Evolutionary conservation across 2,888 invertebrate genomes (phyloP).

Genomic region (Clivina fossor): DNA sequence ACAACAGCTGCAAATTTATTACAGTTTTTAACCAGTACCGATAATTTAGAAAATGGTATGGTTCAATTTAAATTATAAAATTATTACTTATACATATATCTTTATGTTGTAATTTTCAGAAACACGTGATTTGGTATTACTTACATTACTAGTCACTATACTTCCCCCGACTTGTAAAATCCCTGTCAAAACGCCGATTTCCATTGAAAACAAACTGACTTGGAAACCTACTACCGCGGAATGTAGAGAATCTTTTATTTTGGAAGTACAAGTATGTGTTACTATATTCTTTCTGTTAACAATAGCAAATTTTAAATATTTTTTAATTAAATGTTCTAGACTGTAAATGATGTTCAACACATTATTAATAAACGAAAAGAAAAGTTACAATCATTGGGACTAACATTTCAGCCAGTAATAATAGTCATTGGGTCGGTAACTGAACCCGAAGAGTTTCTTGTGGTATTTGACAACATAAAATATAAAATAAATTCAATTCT

Average conservation of each 20-base stretch:
- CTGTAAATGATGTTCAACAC: not conserved
- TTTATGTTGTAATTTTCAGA: not conserved
- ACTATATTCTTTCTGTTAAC: too few species aligned
- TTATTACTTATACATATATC: not conserved
- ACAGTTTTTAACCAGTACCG: not conserved
- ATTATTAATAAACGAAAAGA: not conserved
- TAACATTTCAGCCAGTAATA: constrained; percentile 5
- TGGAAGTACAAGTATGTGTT: constrained; percentile 1
- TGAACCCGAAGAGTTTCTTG: not conserved
- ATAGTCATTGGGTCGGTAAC: not conserved
- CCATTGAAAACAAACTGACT: not conserved
- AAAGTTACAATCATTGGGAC: constrained; percentile 2
- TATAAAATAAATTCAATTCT: constrained; percentile 1
- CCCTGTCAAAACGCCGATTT: not conserved
- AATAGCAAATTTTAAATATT: not conserved
- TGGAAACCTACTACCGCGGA: not conserved
- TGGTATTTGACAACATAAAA: constrained; percentile 2
- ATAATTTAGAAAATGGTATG: constrained; percentile 2
- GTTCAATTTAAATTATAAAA: not conserved
- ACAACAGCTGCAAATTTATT: not conserved
- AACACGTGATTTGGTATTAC: not conserved
- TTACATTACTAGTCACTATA: not conserved
- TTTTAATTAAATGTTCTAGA: not conserved
- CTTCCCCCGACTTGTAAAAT: constrained; percentile 6
- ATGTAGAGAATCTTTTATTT: constrained; percentile 1